Conservation (phyloP, 2,888 invertebrate species). For the Acronicta leporina region DNA sequence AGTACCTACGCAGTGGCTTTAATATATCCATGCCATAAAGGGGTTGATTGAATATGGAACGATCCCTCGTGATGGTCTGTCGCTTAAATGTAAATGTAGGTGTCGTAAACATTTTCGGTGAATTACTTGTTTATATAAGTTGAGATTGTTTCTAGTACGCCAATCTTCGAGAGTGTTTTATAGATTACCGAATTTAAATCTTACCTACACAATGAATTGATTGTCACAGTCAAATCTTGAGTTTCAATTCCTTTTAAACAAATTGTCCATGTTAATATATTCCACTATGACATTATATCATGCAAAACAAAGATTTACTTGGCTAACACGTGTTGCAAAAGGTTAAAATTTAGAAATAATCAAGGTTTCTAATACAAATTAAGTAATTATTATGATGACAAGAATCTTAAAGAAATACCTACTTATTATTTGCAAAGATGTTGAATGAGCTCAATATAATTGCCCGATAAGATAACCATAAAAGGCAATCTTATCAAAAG, state of each 20-base stretch:
- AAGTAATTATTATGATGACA: no score
- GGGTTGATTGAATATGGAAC: constrained; percentile 80
- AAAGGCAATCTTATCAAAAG: constrained; percentile 49
- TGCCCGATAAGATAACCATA: constrained; percentile 31
- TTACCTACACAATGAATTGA: neutral
- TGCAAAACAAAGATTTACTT: no score
- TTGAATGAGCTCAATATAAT: constrained; percentile 34
- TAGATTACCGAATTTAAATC: constrained; percentile 4
- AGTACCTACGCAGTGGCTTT: neutral
- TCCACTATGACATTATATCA: no score
- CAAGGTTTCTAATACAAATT: no score
- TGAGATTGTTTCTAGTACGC: constrained; percentile 20
- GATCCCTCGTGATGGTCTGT: constrained; percentile 70
- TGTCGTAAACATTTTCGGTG: constrained; percentile 56
- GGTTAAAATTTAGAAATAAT: no score
- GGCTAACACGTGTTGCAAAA: no score
- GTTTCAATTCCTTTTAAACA: neutral
- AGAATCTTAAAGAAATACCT: neutral
- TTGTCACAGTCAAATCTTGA: neutral
- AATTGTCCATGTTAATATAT: no score
- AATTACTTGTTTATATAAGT: constrained; percentile 43
- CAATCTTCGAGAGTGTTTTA: constrained; percentile 32
- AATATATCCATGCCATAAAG: constrained; percentile 43
- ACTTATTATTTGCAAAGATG: constrained; percentile 10
- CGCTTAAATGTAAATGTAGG: constrained; percentile 60